These are phyloP conservation scores for Hemiprocne comata DNA, from an alignment of 2,113 vertebrate genomes.

Conservation along the genomic window DNA sequence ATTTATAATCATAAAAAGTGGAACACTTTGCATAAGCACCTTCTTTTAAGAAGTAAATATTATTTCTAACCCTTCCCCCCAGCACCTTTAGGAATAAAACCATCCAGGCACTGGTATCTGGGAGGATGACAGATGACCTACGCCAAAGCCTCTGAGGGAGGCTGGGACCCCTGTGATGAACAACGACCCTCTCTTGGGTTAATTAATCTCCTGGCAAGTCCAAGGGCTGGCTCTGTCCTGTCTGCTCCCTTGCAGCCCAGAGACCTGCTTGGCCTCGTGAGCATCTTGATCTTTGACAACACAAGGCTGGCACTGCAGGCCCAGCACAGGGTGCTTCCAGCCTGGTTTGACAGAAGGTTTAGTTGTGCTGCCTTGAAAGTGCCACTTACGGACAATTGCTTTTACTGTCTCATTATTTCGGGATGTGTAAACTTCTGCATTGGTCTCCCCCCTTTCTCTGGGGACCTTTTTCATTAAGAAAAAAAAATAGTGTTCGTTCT, in stretches of 20 bases:
- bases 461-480: constrained; percentile 25
- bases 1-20: constrained; percentile 36
- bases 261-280: background rate
- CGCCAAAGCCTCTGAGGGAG: background rate
- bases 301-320: background rate
- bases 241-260: background rate
- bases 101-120: background rate
- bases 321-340: background rate
- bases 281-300: background rate
- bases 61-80: constrained; percentile 5
- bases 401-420: background rate
- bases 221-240: background rate
- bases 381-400: constrained; percentile 28
- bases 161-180: background rate
- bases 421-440: constrained; percentile 15
- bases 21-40: constrained; percentile 60
- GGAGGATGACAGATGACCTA: background rate
- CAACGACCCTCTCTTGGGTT: background rate
- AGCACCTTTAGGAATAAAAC: constrained; percentile 34
- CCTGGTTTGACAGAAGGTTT: background rate
- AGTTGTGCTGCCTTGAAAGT: background rate
- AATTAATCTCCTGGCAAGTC: background rate
- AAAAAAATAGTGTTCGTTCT: background rate
- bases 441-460: background rate
- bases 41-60: constrained; percentile 56